Base-by-base conservation (phyloP, 1,140 invertebrate species). In the Cotesia glomerata region DNA sequence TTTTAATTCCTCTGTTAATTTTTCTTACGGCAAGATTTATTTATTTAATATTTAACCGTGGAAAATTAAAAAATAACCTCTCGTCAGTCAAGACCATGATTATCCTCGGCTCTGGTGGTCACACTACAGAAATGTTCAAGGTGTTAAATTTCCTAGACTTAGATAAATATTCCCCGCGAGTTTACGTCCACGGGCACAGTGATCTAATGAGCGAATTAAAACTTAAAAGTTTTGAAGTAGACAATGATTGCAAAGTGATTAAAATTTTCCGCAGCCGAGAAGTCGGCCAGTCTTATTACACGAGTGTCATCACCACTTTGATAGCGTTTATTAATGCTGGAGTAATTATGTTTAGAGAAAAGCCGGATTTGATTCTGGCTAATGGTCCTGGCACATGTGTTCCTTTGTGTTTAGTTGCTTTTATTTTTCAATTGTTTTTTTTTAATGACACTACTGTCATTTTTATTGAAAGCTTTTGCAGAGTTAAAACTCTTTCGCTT, bases 361-460 rank as follows among this genome's bases (percentile, higher is more conserved):
- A 87, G 72, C 96, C 96, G 18, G 90, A 95, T 80, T 79, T 98
- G 70, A 88, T 97, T 70, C 82, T 98, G 1, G 95, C 95, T 80
- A 99, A 99, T 89, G 98, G 98, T 0, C 98, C 97, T 65, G 97
- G 97, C 32, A 98, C 96, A 4, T 98, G 97, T 86, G 90, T 99
- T 73, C 97, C 96, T 36, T 85, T 97, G 51, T 96, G 95, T 86
- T 73, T 94, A 9, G 88, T 92, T 62, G 91, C 91, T 14, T 92
- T 92, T 81, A n/a, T 92, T 0, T 88, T 90, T 70, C 90, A 92
- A 88, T 82, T 91, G 34, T 80, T 94, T 0, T 91, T 89, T 72
- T 79, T 96, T 7, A 83, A 88, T 34, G 88, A 93, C 72, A 91
- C 90, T 72, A 92, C 90, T 82, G 94, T 98, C 69, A 89, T 98